Evolutionary conservation across 2,888 invertebrate genomes (phyloP).

Genomic region (Epicampocera succincta): DNA sequence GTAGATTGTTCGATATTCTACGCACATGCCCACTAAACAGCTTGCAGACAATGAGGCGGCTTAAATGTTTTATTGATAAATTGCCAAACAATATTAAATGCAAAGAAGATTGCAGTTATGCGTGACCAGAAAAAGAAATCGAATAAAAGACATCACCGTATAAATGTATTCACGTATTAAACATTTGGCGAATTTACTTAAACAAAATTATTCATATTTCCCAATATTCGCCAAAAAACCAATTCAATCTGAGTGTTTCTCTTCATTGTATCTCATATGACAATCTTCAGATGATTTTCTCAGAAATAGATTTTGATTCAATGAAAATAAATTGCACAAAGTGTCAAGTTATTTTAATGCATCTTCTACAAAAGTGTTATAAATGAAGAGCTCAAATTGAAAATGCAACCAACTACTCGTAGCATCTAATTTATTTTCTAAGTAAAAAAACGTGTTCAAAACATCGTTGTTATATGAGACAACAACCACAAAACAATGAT

Average conservation of each 20-base stretch:
- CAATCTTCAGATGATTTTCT: constrained; percentile 10
- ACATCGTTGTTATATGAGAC: constrained; percentile 53
- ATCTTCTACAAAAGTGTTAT: neutral
- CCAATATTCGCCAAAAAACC: neutral
- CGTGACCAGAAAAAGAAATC: too few relatives aligned
- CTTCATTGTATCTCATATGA: constrained; percentile 13
- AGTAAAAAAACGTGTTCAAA: constrained; percentile 18
- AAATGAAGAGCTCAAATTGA: constrained; percentile 3
- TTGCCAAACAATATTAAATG: too few relatives aligned
- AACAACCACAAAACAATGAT: constrained; percentile 44
- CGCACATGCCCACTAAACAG: too few relatives aligned
- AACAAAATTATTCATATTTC: neutral
- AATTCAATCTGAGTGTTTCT: neutral
- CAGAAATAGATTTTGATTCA: neutral
- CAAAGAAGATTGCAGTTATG: too few relatives aligned
- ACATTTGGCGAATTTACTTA: too few relatives aligned
- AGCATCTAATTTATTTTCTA: constrained; percentile 44
- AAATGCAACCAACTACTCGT: constrained; percentile 5
- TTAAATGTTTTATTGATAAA: too few relatives aligned
- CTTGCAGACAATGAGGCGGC: too few relatives aligned
- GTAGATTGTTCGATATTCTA: too few relatives aligned
- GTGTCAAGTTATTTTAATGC: constrained; percentile 1
- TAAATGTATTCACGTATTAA: too few relatives aligned
- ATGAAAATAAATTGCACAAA: neutral
- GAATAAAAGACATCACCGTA: too few relatives aligned